Percentiles rank a stretch among this genome's conserved stretches.
phyloP scores from a whole-genome alignment of 2,888 invertebrate species.

The Eustalomyia histrio region DNA sequence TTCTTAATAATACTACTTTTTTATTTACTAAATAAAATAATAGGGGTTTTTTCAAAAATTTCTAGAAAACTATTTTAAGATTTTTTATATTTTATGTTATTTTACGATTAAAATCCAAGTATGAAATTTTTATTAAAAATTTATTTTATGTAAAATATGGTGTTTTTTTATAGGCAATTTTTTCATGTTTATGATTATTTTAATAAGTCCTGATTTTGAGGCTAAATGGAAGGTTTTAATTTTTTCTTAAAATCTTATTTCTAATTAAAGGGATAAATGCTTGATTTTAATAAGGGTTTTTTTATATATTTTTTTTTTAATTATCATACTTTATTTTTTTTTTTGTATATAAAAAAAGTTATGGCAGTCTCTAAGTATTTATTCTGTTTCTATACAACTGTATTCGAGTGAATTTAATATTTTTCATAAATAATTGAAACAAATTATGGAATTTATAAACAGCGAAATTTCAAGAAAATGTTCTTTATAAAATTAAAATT shows the following conservation, averaged over 20 bases:
- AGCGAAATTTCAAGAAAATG: background rate
- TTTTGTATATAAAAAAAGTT: conserved; percentile 25
- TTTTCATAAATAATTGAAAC: background rate
- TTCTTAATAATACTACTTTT: conserved; percentile 31
- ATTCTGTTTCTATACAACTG: conserved; percentile 1
- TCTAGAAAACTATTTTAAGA: conserved; percentile 70
- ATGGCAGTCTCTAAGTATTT: conserved; percentile 60
- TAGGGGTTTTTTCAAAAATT: conserved; percentile 68
- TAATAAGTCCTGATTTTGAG: conserved; percentile 55
- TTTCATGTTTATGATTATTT: conserved; percentile 28
- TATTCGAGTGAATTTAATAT: conserved; percentile 41
- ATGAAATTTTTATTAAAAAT: conserved; percentile 48
- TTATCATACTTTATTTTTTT: conserved; percentile 20
- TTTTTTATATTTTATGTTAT: conserved; percentile 57
- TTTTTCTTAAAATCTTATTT: conserved; percentile 22
- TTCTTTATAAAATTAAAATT: no score
- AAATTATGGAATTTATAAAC: background rate
- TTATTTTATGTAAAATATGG: conserved; percentile 34
- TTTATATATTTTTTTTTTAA: background rate
- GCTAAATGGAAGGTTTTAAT: conserved; percentile 56
- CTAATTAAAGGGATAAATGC: conserved; percentile 31
- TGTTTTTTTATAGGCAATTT: conserved; percentile 46
- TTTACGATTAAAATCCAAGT: conserved; percentile 49
- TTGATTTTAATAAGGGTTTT: conserved; percentile 14
- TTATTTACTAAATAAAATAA: conserved; percentile 51